These are phyloP conservation scores for Melanocharis versteri DNA, from an alignment of 2,113 vertebrate genomes.

Conservation along the genomic window DNA sequence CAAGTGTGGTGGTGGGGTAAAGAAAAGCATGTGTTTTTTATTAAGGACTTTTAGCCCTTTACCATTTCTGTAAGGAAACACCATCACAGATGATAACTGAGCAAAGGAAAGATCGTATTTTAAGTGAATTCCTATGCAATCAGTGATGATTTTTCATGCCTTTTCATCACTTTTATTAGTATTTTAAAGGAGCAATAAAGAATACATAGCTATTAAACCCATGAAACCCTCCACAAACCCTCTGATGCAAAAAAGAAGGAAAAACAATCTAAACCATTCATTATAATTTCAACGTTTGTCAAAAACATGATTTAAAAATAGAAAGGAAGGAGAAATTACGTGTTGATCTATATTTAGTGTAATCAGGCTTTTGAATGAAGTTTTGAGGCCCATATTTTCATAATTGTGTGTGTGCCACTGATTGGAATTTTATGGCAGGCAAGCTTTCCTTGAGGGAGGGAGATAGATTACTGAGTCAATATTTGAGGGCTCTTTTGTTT, in stretches of 20 bases:
- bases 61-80: slow-evolving; percentile 68
- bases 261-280: neutral
- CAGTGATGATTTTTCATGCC: slow-evolving; percentile 61
- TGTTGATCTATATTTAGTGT: slow-evolving; percentile 51
- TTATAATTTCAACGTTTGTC: slow-evolving; percentile 11
- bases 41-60: slow-evolving; percentile 70
- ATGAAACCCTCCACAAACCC: slow-evolving; percentile 23
- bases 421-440: slow-evolving; percentile 65
- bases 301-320: slow-evolving; percentile 39
- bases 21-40: slow-evolving; percentile 72
- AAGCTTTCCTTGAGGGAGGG: slow-evolving; percentile 35
- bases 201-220: slow-evolving; percentile 39
- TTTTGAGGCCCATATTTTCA: slow-evolving; percentile 56
- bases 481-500: slow-evolving; percentile 52
- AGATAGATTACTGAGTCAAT: slow-evolving; percentile 66
- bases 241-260: slow-evolving; percentile 6
- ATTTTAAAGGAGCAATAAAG: slow-evolving; percentile 58
- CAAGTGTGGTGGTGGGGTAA: slow-evolving; percentile 60
- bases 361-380: slow-evolving; percentile 62
- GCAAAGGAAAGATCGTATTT: slow-evolving; percentile 63
- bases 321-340: slow-evolving; percentile 41
- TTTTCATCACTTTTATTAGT: slow-evolving; percentile 53
- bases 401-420: slow-evolving; percentile 60
- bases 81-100: slow-evolving; percentile 63
- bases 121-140: slow-evolving; percentile 56